Base-by-base conservation (phyloP, 92 coral and sea anemone species). In the Diadumene lineata region DNA sequence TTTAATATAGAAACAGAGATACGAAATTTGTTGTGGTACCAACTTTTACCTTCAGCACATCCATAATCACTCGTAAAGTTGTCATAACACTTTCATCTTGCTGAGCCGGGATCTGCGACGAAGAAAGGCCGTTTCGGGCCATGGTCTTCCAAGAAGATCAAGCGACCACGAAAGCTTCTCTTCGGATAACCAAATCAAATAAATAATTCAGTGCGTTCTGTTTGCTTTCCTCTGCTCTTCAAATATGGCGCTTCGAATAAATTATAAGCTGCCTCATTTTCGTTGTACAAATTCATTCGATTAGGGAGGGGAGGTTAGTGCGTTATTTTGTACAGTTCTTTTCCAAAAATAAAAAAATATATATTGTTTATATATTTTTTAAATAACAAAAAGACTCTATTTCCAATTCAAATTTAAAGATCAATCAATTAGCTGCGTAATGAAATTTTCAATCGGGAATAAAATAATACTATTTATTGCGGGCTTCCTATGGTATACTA, bases 171-270 rank as follows among this genome's bases (percentile, higher is more conserved):
- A 38, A 6, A 4, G 13, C 13, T 13, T 6, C 13, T 38, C 6
- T 4, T 38, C 83, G 10, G 83, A 25, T 23, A 56, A 62, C 29
- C 78, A 70, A 65, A 46, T 26, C n/a, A 60, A 69, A 67, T 70
- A 78, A 73, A 29, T 69, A 74, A 82, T 82, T 79, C 85, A 73
- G 50, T 69, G 48, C 48, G 31, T 61, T 68, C 43, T 81, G 85
- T 89, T 85, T 85, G 85, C 89, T 75, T 64, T 62, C 57, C 43
- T 7, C 31, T n/a, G 1, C 7, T 64, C 97, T 91, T 91, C 92
- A 87, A 91, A 91, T 84, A 87, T 89, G 97, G 90, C 97, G 97
- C 97, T 82, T 44, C 17, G 75, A 17, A 78, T 78, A n/a, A 22
- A 69, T 51, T 78, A 68, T 78, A 46, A 66, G 68, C 34, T 23